These are phyloP conservation scores for Callaeas wilsoni DNA, from an alignment of 2,113 vertebrate species.

Conservation along the genomic window DNA sequence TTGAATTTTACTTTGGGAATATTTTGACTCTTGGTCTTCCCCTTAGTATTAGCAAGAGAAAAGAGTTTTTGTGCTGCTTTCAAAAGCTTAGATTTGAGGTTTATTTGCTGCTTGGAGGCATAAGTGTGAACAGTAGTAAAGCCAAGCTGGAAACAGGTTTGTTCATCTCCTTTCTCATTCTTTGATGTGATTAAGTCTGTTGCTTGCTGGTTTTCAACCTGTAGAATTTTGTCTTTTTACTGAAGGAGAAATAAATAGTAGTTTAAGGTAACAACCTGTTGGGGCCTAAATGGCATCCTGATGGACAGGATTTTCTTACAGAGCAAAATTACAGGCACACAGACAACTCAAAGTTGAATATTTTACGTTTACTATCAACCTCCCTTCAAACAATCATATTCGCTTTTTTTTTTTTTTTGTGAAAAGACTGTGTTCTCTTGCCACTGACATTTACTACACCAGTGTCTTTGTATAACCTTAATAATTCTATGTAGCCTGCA, in stretches of 20 bases:
- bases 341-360: background rate
- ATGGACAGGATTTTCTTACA: background rate
- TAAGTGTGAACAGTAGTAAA: background rate
- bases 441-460: background rate
- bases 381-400: background rate
- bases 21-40: conserved; percentile 3
- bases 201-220: background rate
- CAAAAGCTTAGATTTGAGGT: background rate
- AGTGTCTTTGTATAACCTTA: background rate
- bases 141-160: background rate
- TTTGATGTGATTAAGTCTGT: background rate
- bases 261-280: background rate
- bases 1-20: conserved; percentile 12
- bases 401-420: background rate
- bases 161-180: background rate
- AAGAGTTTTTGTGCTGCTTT: conserved; percentile 1
- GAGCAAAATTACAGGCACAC: background rate
- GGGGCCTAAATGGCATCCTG: background rate
- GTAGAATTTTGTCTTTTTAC: background rate
- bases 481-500: background rate
- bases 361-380: background rate
- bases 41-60: background rate
- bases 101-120: background rate
- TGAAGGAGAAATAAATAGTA: background rate
- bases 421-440: background rate